Base-by-base conservation (phyloP, 2,113 vertebrate species). In the Melanerpes formicivorus region DNA sequence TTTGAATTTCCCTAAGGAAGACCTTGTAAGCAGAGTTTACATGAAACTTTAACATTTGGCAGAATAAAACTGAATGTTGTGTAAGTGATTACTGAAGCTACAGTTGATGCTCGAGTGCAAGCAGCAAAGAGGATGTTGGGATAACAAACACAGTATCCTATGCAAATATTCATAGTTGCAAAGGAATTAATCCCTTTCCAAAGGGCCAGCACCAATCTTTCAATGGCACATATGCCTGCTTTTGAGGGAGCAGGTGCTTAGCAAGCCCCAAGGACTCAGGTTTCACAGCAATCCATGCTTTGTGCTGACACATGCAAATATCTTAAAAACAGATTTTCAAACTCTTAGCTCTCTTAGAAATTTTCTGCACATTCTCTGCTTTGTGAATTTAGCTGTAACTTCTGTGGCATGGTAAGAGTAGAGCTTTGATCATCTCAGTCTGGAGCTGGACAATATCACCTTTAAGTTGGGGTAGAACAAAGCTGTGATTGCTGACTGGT, bases 231-330 rank as follows among this genome's bases (percentile, higher is more conserved):
- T 81, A 94, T 92, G 81, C 73, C 65, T 81, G 34, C 59, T 80
- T 95, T 92, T 85, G 76, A 91, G 54, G 13, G 79, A 93, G 82
- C 87, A 90, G 90, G 80, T 91, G 85, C 82, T 84, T 78, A 90
- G 84, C 78, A 67, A 88, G 52, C 75, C 84, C 71, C 34, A 42
- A 84, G 81, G 69, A 63, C 87, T 95, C 84, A 52, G 74, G 46
- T 88, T 87, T 92, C 52, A 66, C 73, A 79, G 73, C 80, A 86
- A 19, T 62, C 64, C 76, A 27, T 74, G 34, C n/a, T 44, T n/a
- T 84, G 16, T 32, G 40, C 11, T 77, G 80, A 76, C 46, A 46
- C 30, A 12, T 60, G 23, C 30, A 90, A 64, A 71, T 91, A 83
- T 30, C 54, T 90, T 78, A 30, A 78, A 92, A 91, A 34, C 42